phyloP scores from a whole-genome alignment of 1,140 invertebrate species.

The Kradibia gibbosae region DNA sequence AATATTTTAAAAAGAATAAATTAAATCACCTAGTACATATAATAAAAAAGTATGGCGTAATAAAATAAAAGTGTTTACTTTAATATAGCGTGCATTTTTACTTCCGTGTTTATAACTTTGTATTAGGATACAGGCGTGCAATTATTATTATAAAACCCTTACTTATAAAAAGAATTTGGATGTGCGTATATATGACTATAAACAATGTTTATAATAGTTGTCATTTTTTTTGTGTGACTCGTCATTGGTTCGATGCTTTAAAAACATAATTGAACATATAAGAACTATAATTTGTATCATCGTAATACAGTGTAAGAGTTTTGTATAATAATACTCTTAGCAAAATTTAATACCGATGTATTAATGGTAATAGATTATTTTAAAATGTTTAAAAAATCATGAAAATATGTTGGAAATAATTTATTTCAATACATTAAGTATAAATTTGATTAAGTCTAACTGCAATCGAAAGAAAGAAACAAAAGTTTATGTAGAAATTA shows the following conservation, averaged over 20 bases:
- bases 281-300: slow-evolving; percentile 18
- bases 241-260: slow-evolving; percentile 12
- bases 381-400: no score
- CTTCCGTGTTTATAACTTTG: slow-evolving; percentile 66
- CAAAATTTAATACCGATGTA: no score
- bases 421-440: no score
- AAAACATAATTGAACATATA: slow-evolving; percentile 1
- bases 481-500: not conserved
- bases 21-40: slow-evolving; percentile 14
- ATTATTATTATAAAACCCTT: slow-evolving; percentile 34
- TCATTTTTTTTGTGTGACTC: slow-evolving; percentile 57
- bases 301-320: slow-evolving; percentile 16
- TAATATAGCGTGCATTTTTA: slow-evolving; percentile 47
- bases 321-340: slow-evolving; percentile 3
- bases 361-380: no score
- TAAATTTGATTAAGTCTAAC: not conserved
- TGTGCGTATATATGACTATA: slow-evolving; percentile 54
- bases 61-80: slow-evolving; percentile 26
- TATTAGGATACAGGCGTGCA: slow-evolving; percentile 58
- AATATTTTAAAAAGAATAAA: slow-evolving; percentile 44
- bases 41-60: slow-evolving; percentile 36
- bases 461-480: not conserved
- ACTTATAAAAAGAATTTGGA: not conserved
- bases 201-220: slow-evolving; percentile 65
- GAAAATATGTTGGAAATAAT: no score